Evolutionary conservation across 2,888 invertebrate genomes (phyloP).

Genomic region (Thecocarcelia acutangulata): DNA sequence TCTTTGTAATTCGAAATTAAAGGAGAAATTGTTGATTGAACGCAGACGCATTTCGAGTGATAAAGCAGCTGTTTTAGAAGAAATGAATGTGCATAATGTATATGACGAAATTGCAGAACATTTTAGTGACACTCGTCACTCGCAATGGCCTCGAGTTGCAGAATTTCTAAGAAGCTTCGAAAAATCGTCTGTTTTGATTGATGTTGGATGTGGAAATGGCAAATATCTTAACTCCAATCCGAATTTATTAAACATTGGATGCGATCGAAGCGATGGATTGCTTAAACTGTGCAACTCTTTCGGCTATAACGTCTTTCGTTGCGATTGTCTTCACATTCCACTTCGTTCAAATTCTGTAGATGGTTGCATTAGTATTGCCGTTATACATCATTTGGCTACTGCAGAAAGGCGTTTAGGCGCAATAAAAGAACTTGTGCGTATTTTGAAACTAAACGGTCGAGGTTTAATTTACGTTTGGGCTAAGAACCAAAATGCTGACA

Average conservation of each 20-base stretch:
- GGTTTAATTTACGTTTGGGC: constrained; percentile 98
- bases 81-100: constrained; percentile 90
- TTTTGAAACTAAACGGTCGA: constrained; percentile 87
- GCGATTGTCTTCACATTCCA: constrained; percentile 89
- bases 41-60: constrained; percentile 72
- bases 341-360: constrained; percentile 87
- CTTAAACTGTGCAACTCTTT: constrained; percentile 84
- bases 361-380: constrained; percentile 95
- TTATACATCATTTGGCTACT: constrained; percentile 96
- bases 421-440: constrained; percentile 88
- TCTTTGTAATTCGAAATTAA: constrained; percentile 85
- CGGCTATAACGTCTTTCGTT: constrained; percentile 86
- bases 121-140: constrained; percentile 96
- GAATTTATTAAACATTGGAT: constrained; percentile 85
- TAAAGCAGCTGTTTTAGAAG: constrained; percentile 86
- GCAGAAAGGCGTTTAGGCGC: constrained; percentile 89
- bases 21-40: neutral
- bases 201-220: constrained; percentile 99
- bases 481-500: constrained; percentile 88
- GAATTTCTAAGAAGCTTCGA: constrained; percentile 88
- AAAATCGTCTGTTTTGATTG: constrained; percentile 88
- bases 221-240: constrained; percentile 88
- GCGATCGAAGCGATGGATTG: constrained; percentile 89
- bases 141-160: constrained; percentile 95
- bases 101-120: constrained; percentile 97